Evolutionary conservation across 2,888 invertebrate genomes (phyloP).

Genomic region (Muschampia plurimacula): DNA sequence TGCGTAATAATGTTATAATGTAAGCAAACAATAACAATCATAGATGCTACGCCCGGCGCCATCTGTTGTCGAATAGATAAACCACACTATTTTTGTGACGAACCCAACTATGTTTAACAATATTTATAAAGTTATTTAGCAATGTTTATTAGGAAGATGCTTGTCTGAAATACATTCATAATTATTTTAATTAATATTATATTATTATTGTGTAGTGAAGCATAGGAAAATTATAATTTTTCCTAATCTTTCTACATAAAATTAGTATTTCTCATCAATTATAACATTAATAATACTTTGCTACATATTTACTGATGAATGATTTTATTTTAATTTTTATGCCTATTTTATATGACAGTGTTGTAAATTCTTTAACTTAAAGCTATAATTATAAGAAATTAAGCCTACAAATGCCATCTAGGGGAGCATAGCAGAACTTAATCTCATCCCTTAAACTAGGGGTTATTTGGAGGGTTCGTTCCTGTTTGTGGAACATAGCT

Average conservation of each 20-base stretch:
- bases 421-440: constrained; percentile 17
- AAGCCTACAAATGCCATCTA: constrained; percentile 10
- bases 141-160: neutral
- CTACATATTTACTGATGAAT: too few species aligned
- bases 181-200: too few species aligned
- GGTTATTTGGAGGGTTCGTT: constrained; percentile 14
- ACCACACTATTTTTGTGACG: constrained; percentile 45
- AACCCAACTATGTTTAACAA: neutral
- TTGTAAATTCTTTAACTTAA: too few species aligned
- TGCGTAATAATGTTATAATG: constrained; percentile 27
- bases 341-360: too few species aligned
- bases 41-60: constrained; percentile 54
- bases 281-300: too few species aligned
- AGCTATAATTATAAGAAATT: neutral
- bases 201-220: too few species aligned
- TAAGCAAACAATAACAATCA: constrained; percentile 15
- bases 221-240: too few species aligned
- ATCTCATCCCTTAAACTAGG: neutral
- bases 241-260: too few species aligned
- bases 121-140: neutral
- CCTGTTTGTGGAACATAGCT: neutral
- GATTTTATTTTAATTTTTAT: too few species aligned
- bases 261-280: too few species aligned
- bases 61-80: constrained; percentile 66
- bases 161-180: too few species aligned